These are phyloP conservation scores for Genyomyrus donnyi DNA, from an alignment of 2,113 vertebrate species.

Conservation along the genomic window DNA sequence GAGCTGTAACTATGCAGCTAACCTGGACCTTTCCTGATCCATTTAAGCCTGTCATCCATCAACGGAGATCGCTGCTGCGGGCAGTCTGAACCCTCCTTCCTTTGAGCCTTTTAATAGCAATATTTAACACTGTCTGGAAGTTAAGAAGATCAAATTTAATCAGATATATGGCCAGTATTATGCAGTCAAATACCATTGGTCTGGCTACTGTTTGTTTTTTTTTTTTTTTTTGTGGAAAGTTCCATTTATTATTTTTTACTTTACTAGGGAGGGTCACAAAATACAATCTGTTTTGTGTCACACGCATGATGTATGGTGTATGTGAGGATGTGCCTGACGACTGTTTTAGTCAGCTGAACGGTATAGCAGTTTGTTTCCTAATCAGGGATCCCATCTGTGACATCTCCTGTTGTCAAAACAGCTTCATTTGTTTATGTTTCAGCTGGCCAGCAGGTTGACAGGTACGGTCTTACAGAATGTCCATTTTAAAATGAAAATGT, in stretches of 20 bases:
- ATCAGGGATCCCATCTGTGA: not conserved
- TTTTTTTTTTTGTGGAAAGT: not conserved
- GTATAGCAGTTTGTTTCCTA: not conserved
- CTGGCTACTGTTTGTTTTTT: not conserved
- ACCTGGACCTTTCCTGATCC: not conserved
- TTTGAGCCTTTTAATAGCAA: not conserved
- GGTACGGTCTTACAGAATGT: not conserved
- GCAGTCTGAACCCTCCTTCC: not conserved
- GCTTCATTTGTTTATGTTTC: not conserved
- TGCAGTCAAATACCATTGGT: not conserved
- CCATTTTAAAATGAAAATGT: slow-evolving; percentile 12
- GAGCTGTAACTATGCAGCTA: not conserved
- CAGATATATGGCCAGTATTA: not conserved
- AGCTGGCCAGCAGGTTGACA: not conserved
- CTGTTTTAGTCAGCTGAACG: not conserved
- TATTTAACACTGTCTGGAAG: not conserved
- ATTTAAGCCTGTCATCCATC: not conserved
- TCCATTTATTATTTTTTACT: not conserved
- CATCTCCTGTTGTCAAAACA: not conserved
- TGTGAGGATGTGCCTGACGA: not conserved
- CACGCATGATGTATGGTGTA: not conserved
- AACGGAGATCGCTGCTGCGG: not conserved
- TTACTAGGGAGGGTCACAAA: not conserved
- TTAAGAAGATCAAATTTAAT: not conserved
- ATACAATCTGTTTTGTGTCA: not conserved